These are phyloP conservation scores for Rhopalosiphum nymphaeae DNA, from an alignment of 2,888 invertebrate genomes.

Conservation along the genomic window DNA sequence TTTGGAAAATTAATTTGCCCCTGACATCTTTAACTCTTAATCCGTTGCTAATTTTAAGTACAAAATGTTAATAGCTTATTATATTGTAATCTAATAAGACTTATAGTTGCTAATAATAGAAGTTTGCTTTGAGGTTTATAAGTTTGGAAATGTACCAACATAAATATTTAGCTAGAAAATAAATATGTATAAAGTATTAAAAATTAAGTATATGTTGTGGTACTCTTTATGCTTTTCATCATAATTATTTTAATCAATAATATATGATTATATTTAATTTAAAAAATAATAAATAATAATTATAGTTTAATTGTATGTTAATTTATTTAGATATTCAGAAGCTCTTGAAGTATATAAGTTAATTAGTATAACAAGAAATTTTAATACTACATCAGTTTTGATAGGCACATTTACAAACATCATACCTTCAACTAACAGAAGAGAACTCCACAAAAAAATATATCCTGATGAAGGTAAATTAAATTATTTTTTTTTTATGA, in stretches of 20 bases:
- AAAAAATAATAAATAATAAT: neutral
- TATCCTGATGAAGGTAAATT: neutral
- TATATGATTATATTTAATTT: no score
- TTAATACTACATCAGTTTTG: no score
- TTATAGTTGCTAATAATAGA: neutral
- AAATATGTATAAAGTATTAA: neutral
- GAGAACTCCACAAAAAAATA: neutral
- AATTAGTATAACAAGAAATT: neutral
- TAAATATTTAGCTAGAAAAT: no score
- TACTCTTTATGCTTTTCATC: neutral
- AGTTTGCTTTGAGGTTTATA: neutral
- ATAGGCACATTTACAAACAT: neutral
- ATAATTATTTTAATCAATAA: neutral
- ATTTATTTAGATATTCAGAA: conserved; percentile 30
- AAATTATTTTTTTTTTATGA: neutral
- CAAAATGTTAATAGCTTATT: neutral
- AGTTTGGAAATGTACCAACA: no score
- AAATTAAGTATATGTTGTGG: neutral
- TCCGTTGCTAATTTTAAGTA: neutral
- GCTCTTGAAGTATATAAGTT: conserved; percentile 30
- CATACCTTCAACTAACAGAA: neutral
- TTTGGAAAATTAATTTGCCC: no score
- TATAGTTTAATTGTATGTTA: neutral
- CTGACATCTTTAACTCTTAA: no score
- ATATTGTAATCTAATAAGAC: no score